Evolutionary conservation across 2,888 invertebrate species (phyloP), one percentile per base, ranked within the genome.

Genomic region (Carterocephalus palaemon): DNA sequence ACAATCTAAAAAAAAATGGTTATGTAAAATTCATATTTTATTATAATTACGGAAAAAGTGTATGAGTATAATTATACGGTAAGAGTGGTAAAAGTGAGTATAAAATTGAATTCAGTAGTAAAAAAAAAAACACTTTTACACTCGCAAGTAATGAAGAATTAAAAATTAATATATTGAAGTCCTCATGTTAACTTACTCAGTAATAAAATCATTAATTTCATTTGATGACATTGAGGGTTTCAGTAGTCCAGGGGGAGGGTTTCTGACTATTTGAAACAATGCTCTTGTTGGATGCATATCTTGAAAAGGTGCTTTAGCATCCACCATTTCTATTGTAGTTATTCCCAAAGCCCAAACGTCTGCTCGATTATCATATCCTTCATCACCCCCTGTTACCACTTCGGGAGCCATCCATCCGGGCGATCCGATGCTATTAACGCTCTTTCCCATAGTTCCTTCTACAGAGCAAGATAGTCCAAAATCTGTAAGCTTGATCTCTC

Each of bases 401-500:
- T 97, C 97, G 1, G 97, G 97, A 2, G 97, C 96, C 95, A 97
- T 96, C 96, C 96, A 97, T 63, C 93, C 93, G 0, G 97, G 96
- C 0, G 96, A 96, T 0, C 97, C 97, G 43, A 97, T 90, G 58
- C 91, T 90, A 0, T 91, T 90, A 48, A 85, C 86, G 4, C 90
- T 82, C 62, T 89, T 92, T 5, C 91, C 95, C 55, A 91, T 64
- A 0, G 92, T 90, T 12, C 89, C 90, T 53, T 91, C 90, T 47
- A 95, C 77, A 73, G 91, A 90, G 53, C 91, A 91, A 4, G 93
- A 90, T 38, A 95, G 75, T 8, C 96, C 96, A 67, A 96, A 97
- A 75, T 97, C 97, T 7, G 93, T 90, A 7, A 98, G 78, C 79
- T 96, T 97, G 7, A 97, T 89, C 60, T 93, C 92, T 0, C 96